Evolutionary conservation across 35 echinoderm and acorn worm species (phyloP).

Genomic region (Strongylocentrotus purpuratus): DNA sequence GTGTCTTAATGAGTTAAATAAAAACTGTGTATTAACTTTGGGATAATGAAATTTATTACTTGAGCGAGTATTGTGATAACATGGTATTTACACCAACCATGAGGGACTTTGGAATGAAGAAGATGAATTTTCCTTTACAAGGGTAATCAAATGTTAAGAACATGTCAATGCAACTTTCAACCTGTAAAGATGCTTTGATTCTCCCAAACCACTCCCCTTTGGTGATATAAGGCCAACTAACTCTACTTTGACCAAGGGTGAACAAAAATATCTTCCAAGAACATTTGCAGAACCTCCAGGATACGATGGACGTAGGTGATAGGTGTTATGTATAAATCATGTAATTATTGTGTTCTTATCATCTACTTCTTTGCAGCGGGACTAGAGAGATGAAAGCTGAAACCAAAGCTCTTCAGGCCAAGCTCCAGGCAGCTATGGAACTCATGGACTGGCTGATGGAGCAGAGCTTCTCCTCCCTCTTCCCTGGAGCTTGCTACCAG

Average conservation of each 20-base stretch:
- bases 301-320: not conserved
- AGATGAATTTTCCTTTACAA: not conserved
- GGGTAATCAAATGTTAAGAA: not conserved
- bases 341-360: not conserved
- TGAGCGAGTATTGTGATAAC: too few relatives aligned
- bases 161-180: not conserved
- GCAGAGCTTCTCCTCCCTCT: conserved; percentile 61
- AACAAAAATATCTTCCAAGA: not conserved
- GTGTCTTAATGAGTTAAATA: too few relatives aligned
- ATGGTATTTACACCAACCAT: too few relatives aligned
- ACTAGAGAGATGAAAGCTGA: not conserved
- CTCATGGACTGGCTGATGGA: conserved; percentile 69
- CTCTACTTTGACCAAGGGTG: not conserved
- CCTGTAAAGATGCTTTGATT: not conserved
- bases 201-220: not conserved
- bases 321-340: not conserved
- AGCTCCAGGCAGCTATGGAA: conserved; percentile 32
- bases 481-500: conserved; percentile 96
- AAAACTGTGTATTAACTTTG: too few relatives aligned
- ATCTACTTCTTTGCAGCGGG: conserved; percentile 9
- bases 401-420: not conserved
- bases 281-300: not conserved
- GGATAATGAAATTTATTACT: too few relatives aligned
- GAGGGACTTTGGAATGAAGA: too few relatives aligned
- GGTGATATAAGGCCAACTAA: not conserved